A percentile compares a stretch with the other conserved stretches of the same genome.
phyloP scores from a whole-genome alignment of 2,888 invertebrate species.

The Drosophila demipolita region DNA sequence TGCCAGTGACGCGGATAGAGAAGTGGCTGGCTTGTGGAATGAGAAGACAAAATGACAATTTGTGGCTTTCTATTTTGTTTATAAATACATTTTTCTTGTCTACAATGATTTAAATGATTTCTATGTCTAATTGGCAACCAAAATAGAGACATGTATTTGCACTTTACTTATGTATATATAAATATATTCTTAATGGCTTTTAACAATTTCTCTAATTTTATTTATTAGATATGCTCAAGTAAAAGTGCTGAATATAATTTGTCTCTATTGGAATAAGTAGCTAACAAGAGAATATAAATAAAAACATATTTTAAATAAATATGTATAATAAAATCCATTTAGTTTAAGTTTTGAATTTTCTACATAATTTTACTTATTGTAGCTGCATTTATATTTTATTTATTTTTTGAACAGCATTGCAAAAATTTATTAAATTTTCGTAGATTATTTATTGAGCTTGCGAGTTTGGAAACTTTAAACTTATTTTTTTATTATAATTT shows the following conservation, averaged over 20 bases:
- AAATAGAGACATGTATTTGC: constrained; percentile 41
- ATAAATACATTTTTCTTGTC: constrained; percentile 37
- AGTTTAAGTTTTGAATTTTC: background rate
- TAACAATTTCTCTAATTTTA: constrained; percentile 18
- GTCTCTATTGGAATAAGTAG: background rate
- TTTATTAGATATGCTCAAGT: background rate
- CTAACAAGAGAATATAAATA: background rate
- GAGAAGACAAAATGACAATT: constrained; percentile 33
- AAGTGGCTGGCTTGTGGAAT: background rate
- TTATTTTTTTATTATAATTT: background rate
- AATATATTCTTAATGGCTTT: constrained; percentile 25
- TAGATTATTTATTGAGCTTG: background rate
- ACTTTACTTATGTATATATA: constrained; percentile 19
- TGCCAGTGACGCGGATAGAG: constrained; percentile 30
- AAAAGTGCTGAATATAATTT: constrained; percentile 4
- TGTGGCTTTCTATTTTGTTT: constrained; percentile 32
- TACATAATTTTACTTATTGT: background rate
- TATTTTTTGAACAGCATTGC: background rate
- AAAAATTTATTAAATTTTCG: background rate
- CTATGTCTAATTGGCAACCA: constrained; percentile 39
- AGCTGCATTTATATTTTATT: background rate
- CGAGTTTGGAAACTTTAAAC: background rate
- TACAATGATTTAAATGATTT: constrained; percentile 31
- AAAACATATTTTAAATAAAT: no score
- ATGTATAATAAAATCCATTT: background rate